Percentiles rank a stretch among this genome's conserved stretches.
These are phyloP conservation scores for Hemibagrus guttatus DNA, from an alignment of 2,797 vertebrate genomes.

Conservation along the genomic window DNA sequence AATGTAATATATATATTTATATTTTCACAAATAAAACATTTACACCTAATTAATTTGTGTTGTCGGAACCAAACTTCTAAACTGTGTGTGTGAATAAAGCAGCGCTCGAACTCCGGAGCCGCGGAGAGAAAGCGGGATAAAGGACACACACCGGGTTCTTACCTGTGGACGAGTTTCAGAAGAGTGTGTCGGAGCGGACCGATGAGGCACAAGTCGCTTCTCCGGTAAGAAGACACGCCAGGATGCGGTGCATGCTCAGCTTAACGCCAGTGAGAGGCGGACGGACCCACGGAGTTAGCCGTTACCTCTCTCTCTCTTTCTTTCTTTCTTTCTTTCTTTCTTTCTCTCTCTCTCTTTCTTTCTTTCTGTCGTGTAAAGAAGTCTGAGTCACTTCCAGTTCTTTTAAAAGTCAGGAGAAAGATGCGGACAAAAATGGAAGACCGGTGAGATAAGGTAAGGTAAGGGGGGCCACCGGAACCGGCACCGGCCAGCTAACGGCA, in stretches of 20 bases:
- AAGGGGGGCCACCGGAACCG: background rate
- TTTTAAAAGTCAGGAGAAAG: slow-evolving; percentile 31
- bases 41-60: background rate
- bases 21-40: too few species aligned
- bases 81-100: background rate
- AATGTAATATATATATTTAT: too few species aligned
- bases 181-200: slow-evolving; percentile 48
- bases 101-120: background rate
- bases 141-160: slow-evolving; percentile 43
- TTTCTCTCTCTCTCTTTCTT: slow-evolving; percentile 35
- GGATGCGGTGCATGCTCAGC: slow-evolving; percentile 73
- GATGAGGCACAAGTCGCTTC: slow-evolving; percentile 63
- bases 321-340: too few species aligned
- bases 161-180: slow-evolving; percentile 65
- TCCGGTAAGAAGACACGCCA: slow-evolving; percentile 62
- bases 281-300: background rate
- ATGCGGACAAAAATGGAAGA: slow-evolving; percentile 38
- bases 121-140: background rate
- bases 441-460: too few species aligned
- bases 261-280: slow-evolving; percentile 14
- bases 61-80: background rate
- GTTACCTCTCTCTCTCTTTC: slow-evolving; percentile 44
- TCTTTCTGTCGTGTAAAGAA: slow-evolving; percentile 38
- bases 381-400: slow-evolving; percentile 2
- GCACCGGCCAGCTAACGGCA: slow-evolving; percentile 20